These are phyloP conservation scores for Taphrorychus bicolor DNA, from an alignment of 2,888 invertebrate species.

Conservation along the genomic window DNA sequence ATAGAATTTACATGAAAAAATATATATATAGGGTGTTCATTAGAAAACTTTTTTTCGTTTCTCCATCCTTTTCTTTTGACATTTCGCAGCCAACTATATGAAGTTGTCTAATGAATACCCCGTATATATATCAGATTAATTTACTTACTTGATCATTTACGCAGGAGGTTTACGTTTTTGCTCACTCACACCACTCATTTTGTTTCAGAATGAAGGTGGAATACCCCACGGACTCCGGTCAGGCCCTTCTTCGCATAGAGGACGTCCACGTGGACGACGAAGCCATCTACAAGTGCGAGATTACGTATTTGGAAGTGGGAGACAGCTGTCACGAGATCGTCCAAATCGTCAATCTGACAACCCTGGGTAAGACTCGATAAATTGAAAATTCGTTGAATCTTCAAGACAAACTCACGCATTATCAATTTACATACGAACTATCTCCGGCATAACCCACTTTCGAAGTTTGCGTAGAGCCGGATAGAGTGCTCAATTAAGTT, in stretches of 20 bases:
- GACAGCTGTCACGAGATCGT: constrained; percentile 79
- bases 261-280: constrained; percentile 76
- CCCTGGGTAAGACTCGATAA: constrained; percentile 75
- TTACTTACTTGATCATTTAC: too few relatives aligned
- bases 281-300: constrained; percentile 82
- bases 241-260: constrained; percentile 72
- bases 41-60: too few relatives aligned
- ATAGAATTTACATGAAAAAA: too few relatives aligned
- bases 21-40: too few relatives aligned
- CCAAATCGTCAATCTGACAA: constrained; percentile 79
- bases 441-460: background rate
- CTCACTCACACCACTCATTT: background rate
- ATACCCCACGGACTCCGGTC: constrained; percentile 67
- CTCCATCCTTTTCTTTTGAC: too few relatives aligned
- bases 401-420: background rate
- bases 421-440: background rate
- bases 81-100: too few relatives aligned
- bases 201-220: constrained; percentile 71
- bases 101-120: too few relatives aligned
- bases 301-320: constrained; percentile 79
- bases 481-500: constrained; percentile 6
- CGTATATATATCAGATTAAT: too few relatives aligned
- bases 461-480: background rate
- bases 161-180: too few relatives aligned
- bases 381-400: background rate